Conservation (phyloP, 2,888 invertebrate genomes). For the Andrena trimmerana region DNA sequence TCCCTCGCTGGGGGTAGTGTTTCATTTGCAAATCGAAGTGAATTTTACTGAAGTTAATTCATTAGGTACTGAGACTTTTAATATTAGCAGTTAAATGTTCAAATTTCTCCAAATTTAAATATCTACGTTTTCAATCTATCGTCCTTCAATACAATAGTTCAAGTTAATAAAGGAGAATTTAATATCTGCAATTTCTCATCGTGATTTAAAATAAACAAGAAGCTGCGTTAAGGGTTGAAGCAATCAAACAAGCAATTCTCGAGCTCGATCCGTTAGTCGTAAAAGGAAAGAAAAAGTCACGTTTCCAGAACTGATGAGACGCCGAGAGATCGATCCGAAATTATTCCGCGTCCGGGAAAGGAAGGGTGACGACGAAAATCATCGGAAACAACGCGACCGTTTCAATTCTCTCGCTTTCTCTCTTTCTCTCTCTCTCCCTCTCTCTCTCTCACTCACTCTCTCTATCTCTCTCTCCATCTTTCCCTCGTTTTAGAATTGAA, state of each 20-base stretch:
- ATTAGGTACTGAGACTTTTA: too few species aligned
- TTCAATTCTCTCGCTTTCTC: slow-evolving; percentile 3
- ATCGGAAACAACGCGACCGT: slow-evolving; percentile 10
- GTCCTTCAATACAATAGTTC: neutral
- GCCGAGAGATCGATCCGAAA: slow-evolving; percentile 1
- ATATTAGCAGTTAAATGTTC: too few species aligned
- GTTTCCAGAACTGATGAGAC: neutral
- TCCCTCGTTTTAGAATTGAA: neutral
- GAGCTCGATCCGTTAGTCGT: neutral
- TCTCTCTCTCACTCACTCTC: neutral
- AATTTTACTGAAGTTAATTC: too few species aligned
- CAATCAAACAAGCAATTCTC: neutral
- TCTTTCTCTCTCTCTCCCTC: neutral
- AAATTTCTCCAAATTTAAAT: too few species aligned
- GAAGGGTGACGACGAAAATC: slow-evolving; percentile 34
- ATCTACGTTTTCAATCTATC: too few species aligned
- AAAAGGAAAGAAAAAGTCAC: neutral
- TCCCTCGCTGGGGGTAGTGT: neutral
- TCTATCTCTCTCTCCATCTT: slow-evolving; percentile 10
- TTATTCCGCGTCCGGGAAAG: slow-evolving; percentile 19
- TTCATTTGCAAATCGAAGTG: too few species aligned
- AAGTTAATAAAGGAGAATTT: neutral
- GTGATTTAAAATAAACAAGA: neutral
- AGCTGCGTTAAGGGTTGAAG: neutral
- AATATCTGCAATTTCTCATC: neutral